Percentiles rank a stretch among this genome's conserved stretches.
These are phyloP conservation scores for Rotaria sp. DNA, from an alignment of 2,888 invertebrate genomes.

Conservation along the genomic window DNA sequence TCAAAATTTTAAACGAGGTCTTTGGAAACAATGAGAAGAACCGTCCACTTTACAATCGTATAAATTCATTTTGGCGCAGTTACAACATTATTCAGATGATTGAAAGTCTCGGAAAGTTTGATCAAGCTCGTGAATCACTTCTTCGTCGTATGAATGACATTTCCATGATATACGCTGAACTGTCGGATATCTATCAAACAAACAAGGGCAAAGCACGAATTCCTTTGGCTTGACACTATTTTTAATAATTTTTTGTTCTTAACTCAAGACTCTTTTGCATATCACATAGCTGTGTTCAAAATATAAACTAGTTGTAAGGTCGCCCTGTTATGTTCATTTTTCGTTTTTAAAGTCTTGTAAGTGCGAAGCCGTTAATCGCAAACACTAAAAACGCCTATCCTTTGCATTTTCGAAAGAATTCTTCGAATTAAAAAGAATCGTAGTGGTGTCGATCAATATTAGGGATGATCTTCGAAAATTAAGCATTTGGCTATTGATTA, in stretches of 20 bases:
- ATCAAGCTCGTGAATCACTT: neutral
- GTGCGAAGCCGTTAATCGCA: neutral
- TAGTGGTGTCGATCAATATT: no score
- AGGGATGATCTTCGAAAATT: no score
- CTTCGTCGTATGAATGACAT: neutral
- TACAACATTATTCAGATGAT: neutral
- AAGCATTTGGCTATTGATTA: no score
- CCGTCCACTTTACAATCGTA: neutral
- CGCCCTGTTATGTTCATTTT: neutral
- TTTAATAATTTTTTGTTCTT: neutral
- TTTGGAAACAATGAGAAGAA: neutral
- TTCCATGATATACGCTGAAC: neutral
- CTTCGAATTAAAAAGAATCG: no score
- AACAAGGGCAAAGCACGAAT: neutral
- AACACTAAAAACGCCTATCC: no score
- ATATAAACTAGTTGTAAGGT: neutral
- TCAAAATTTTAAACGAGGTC: neutral
- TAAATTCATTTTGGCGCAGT: neutral
- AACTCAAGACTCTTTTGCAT: neutral
- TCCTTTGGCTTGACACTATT: neutral
- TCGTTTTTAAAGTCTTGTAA: neutral
- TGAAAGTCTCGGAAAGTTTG: neutral
- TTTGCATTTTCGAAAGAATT: no score
- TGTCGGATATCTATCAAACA: neutral
- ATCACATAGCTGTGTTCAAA: neutral